phyloP scores from a whole-genome alignment of 2,888 invertebrate species.

The Dryomyza anilis region DNA sequence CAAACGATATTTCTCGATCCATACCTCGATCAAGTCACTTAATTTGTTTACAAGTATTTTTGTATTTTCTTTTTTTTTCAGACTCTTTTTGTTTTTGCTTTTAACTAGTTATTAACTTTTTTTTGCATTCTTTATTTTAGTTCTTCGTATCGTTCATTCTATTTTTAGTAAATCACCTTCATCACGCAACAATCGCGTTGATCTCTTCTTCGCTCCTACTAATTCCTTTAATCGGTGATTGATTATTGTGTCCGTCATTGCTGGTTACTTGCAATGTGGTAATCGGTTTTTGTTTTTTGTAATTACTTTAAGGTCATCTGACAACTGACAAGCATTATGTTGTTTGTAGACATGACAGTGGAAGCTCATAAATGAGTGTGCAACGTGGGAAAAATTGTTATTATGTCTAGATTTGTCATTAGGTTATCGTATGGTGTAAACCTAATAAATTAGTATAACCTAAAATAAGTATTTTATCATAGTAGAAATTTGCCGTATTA shows the following conservation, averaged over 20 bases:
- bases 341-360: no score
- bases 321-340: no score
- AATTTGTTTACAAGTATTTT: background rate
- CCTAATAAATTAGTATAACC: no score
- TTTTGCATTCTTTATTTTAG: background rate
- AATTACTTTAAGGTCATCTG: no score
- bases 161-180: slow-evolving; percentile 8
- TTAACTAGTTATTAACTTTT: slow-evolving; percentile 1
- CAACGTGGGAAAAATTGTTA: no score
- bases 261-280: background rate
- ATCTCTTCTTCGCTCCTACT: background rate
- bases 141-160: background rate
- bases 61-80: background rate
- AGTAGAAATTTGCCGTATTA: no score
- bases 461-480: no score
- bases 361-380: no score
- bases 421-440: no score
- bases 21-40: background rate
- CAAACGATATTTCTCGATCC: background rate
- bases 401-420: no score
- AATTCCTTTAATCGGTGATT: slow-evolving; percentile 2
- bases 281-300: background rate
- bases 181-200: slow-evolving; percentile 3
- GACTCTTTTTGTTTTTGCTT: background rate
- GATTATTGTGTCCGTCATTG: background rate